These are phyloP conservation scores for Triplophysa dalaica DNA, from an alignment of 2,113 vertebrate species.

Conservation along the genomic window DNA sequence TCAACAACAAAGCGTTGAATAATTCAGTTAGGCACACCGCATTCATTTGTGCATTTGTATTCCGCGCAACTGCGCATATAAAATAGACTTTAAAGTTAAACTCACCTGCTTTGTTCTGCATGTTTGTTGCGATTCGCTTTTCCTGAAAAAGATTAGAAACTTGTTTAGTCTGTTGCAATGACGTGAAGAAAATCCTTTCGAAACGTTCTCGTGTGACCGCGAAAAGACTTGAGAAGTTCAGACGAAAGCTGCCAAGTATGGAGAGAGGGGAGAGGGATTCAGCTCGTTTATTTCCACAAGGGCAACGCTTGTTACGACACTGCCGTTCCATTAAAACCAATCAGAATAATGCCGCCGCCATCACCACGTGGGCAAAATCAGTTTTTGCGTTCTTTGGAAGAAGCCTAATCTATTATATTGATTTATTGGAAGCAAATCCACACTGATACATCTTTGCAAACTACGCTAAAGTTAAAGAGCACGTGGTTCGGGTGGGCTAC, in stretches of 20 bases:
- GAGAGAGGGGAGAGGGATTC: not conserved
- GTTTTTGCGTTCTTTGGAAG: not conserved
- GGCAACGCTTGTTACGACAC: constrained; percentile 56
- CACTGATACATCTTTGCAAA: not conserved
- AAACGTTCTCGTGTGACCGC: not conserved
- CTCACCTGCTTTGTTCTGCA: constrained; percentile 67
- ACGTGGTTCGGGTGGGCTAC: not conserved
- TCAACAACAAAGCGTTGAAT: too few species aligned
- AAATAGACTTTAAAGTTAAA: not conserved
- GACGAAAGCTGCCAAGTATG: not conserved
- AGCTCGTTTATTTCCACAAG: not conserved
- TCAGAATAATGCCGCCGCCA: constrained; percentile 39
- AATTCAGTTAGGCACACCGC: not conserved
- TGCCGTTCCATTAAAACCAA: constrained; percentile 44
- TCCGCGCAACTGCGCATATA: constrained; percentile 13
- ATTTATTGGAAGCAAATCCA: not conserved
- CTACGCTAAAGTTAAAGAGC: not conserved
- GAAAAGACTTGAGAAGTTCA: not conserved
- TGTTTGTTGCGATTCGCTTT: constrained; percentile 39
- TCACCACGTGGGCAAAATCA: constrained; percentile 56
- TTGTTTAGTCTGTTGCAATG: not conserved
- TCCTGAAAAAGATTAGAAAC: constrained; percentile 59
- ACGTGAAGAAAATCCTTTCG: not conserved
- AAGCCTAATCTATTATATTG: not conserved
- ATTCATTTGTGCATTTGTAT: too few species aligned